A percentile compares a stretch with the other conserved stretches of the same genome.
These are phyloP conservation scores for Anableps anableps DNA, from an alignment of 2,797 vertebrate species.

Conservation along the genomic window DNA sequence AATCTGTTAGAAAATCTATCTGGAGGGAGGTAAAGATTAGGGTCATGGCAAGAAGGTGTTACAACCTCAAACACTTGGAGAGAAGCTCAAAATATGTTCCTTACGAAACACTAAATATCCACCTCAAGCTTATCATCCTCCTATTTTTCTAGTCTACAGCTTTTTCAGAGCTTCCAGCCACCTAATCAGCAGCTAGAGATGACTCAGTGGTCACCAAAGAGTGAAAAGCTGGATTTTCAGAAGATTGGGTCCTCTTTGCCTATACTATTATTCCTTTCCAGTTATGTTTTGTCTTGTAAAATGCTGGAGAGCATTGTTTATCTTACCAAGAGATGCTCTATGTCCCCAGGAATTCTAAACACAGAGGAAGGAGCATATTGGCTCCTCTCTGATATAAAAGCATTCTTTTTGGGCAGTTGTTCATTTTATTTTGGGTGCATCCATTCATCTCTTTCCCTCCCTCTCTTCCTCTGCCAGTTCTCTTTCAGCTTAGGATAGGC, in stretches of 20 bases:
- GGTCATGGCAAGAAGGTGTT: not conserved
- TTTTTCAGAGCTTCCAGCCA: not conserved
- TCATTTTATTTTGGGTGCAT: conserved; percentile 71
- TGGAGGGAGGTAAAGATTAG: not conserved
- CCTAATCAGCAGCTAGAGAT: not conserved
- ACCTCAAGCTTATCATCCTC: not conserved
- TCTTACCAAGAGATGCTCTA: conserved; percentile 15
- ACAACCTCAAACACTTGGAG: not conserved
- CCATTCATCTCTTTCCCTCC: conserved; percentile 57
- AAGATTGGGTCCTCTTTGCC: not conserved
- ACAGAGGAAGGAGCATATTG: conserved; percentile 30
- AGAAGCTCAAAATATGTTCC: not conserved
- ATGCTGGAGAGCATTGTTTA: conserved; percentile 11
- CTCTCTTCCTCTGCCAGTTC: conserved; percentile 63
- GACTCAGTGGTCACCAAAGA: not conserved
- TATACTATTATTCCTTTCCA: not conserved
- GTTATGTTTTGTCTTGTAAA: not conserved
- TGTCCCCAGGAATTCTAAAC: conserved; percentile 34
- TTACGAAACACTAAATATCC: not conserved
- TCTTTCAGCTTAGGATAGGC: conserved; percentile 67
- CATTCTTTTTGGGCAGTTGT: conserved; percentile 59
- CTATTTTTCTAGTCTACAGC: not conserved
- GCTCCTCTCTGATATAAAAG: conserved; percentile 44
- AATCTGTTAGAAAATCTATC: not conserved
- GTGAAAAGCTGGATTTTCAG: not conserved